Percentiles rank a stretch among this genome's conserved stretches.
These are phyloP conservation scores for Euplexia lucipara DNA, from an alignment of 2,888 invertebrate genomes.

Conservation along the genomic window DNA sequence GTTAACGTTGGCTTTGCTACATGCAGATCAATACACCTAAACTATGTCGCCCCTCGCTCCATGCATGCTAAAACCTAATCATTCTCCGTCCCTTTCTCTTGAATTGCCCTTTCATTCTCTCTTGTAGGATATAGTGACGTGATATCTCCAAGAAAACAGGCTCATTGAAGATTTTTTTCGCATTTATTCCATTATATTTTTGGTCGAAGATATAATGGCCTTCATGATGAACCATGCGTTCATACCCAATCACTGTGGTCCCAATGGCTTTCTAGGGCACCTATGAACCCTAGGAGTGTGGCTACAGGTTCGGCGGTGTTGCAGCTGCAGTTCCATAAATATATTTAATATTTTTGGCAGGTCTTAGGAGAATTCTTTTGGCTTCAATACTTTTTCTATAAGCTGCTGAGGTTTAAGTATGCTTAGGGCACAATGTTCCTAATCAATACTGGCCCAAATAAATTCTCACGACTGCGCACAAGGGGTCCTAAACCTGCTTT, in stretches of 20 bases:
- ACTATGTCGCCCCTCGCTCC: slow-evolving; percentile 15
- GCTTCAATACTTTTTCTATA: neutral
- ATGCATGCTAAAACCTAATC: slow-evolving; percentile 2
- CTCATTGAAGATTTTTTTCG: neutral
- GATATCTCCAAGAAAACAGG: no score
- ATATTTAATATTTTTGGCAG: neutral
- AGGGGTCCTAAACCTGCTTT: slow-evolving; percentile 23
- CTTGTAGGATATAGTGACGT: slow-evolving; percentile 2
- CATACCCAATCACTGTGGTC: no score
- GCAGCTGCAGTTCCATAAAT: neutral
- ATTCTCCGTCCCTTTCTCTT: slow-evolving; percentile 2
- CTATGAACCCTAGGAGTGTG: neutral
- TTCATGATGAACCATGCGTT: neutral
- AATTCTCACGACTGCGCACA: slow-evolving; percentile 52
- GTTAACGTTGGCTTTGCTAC: neutral
- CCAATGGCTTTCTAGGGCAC: neutral
- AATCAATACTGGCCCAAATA: slow-evolving; percentile 51
- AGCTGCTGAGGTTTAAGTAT: slow-evolving; percentile 15
- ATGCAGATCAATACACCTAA: slow-evolving; percentile 30
- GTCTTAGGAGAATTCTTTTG: neutral
- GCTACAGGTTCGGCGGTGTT: neutral
- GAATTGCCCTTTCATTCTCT: neutral
- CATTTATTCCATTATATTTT: neutral
- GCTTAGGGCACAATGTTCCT: slow-evolving; percentile 8
- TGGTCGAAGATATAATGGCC: neutral